Conservation (phyloP, 2,113 vertebrate genomes). For the Agelaius tricolor region DNA sequence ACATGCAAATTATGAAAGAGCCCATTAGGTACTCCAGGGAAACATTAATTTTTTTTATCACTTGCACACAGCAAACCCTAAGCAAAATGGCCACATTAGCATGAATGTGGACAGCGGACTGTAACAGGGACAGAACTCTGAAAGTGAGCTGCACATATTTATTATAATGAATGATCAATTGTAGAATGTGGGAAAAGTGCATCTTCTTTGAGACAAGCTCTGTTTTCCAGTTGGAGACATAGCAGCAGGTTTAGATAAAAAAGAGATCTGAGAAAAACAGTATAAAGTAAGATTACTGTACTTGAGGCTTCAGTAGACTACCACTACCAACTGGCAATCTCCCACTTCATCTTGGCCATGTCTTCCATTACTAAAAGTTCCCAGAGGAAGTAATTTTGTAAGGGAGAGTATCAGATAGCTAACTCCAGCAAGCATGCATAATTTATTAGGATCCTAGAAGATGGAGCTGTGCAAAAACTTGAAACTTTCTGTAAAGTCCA, state of each 20-base stretch:
- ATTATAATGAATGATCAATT: neutral
- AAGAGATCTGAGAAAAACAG: neutral
- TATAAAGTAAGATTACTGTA: neutral
- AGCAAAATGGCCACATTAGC: neutral
- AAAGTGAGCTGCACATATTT: neutral
- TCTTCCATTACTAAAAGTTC: neutral
- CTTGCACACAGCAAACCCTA: neutral
- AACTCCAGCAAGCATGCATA: neutral
- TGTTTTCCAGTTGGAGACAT: neutral
- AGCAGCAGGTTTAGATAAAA: neutral
- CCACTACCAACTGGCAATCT: neutral
- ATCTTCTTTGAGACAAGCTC: neutral
- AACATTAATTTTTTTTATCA: neutral
- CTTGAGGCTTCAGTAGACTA: neutral
- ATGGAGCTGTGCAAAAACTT: rapidly evolving
- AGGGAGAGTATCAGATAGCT: neutral
- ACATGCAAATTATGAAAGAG: neutral
- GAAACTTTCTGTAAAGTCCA: neutral
- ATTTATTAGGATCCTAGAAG: neutral
- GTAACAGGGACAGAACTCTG: neutral
- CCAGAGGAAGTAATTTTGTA: constrained; percentile 34
- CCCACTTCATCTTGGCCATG: neutral
- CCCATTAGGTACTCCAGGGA: neutral
- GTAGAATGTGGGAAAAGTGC: neutral
- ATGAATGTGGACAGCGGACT: neutral